Evolutionary conservation across 37 sponge, comb jelly and placozoan genomes (phyloP), one percentile per base, ranked within the genome.

Genomic region (Spongia lamella): DNA sequence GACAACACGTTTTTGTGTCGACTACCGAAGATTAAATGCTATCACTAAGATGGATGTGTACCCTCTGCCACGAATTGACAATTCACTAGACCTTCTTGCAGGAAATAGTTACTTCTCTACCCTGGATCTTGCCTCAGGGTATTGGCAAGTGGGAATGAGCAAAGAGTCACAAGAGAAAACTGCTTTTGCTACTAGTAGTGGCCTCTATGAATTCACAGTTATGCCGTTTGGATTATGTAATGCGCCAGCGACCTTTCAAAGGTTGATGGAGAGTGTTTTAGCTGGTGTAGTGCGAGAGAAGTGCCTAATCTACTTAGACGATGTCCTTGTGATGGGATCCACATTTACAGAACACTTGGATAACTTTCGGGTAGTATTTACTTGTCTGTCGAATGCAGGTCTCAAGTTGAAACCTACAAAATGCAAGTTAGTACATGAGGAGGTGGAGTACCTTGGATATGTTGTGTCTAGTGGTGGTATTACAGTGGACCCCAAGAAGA

Each of bases 221-320:
- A 83, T 83, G 81, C 84, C 92, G 1, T 84, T 92, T 70, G 84
- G 87, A 7, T 29, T 92, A 31, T 63, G 77, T 3, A 78, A 82
- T 32, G 82, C 73, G 2, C 85, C 82, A 2, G 82, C 78, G 4
- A 84, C 82, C 15, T 89, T 83, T 37, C 84, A 78, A 51, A 70
- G 90, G 1, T 26, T 84, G 15, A 84, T 90, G 82, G 82, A 80
- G 55, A 61, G 24, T 11, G 78, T 81, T 21, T 34, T 87, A 61
- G 11, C 36, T 40, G 74, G 74, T 3, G 19, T 87, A 33, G 73
- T n/a, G 0, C 25, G 72, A 2, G 24, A 22, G 11, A 26, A 27
- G 9, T 76, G 76, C 30, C 2, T 64, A 26, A 72, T 76, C 0
- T 87, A 81, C 60, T 47, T 87, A 33, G 88, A 87, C 70, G 88